These are phyloP conservation scores for Nomada goodeniana DNA, from an alignment of 2,888 invertebrate genomes.

Conservation along the genomic window DNA sequence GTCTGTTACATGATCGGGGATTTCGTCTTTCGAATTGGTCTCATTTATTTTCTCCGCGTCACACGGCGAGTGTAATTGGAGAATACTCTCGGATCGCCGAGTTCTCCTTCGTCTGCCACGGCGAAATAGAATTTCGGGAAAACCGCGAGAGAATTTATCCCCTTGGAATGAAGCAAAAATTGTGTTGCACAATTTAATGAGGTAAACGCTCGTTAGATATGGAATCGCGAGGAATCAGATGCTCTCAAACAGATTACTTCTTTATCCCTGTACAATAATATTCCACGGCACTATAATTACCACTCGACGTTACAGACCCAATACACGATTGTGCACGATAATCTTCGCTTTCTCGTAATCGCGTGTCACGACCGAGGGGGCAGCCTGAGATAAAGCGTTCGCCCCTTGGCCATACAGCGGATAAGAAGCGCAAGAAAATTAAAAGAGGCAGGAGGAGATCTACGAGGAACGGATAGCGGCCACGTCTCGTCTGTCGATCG, in stretches of 20 bases:
- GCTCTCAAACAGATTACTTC: not conserved
- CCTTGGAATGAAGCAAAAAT: not conserved
- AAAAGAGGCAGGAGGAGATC: slow-evolving; percentile 10
- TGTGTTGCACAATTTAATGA: not conserved
- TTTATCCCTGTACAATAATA: not conserved
- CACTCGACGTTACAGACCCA: not conserved
- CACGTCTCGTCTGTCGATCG: slow-evolving; percentile 24
- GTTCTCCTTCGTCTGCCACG: too few relatives aligned
- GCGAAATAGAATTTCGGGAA: too few relatives aligned
- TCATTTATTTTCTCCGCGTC: not conserved
- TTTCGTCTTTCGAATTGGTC: not conserved
- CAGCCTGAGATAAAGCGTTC: slow-evolving; percentile 18
- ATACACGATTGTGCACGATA: slow-evolving; percentile 21
- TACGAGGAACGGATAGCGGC: slow-evolving; percentile 23
- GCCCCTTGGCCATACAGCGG: not conserved
- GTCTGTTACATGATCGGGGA: slow-evolving; percentile 4
- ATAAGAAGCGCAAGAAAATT: slow-evolving; percentile 18
- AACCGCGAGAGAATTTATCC: too few relatives aligned
- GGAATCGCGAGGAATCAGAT: not conserved
- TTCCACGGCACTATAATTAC: not conserved
- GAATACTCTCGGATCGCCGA: too few relatives aligned
- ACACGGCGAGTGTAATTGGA: too few relatives aligned
- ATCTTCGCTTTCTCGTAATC: slow-evolving; percentile 6
- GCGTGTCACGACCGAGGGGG: slow-evolving; percentile 5
- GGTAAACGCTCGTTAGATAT: not conserved